Base-by-base conservation (phyloP, 2,113 vertebrate genomes). In the Balaeniceps rex region DNA sequence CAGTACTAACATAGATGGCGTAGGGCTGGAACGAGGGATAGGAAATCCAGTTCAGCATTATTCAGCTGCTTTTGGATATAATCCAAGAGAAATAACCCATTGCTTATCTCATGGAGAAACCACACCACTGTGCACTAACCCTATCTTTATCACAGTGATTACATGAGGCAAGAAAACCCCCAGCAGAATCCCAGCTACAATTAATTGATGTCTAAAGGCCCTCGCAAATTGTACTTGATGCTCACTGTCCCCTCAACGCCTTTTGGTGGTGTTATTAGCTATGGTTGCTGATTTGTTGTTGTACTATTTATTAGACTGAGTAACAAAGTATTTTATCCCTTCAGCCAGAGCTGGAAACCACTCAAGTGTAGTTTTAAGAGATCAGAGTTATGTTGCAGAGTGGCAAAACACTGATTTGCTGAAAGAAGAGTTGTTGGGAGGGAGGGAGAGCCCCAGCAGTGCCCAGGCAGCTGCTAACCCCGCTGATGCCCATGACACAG, bases 401-500 rank as follows among this genome's bases (percentile, higher is more conserved):
- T 10, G 15, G 12, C 38, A n/a, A 80, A 84, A 61, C 44, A 71
- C 4, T 0, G 0, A 26, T 15, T 14, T 68, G 14, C 68, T 64
- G 38, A 19, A 70, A 58, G 72, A 57, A 24, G 28, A 47, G 22
- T 3, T 63, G 21, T 14, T 63, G 57, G 58, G 58, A 92, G 29
- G 49, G 19, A 71, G 34, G 22, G 23, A 31, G 19, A 24, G 34
- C 25, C 25, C 14, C 12, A 34, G 16, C 25, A 72, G 54, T 21
- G 31, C 34, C 54, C 4, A 4, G 19, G 25, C 55, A 88, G 26
- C 36, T 3, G 0, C 29, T 63, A 42, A 44, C 21, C 42, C 23
- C 4, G 2, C 63, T 38, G 52, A 49, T 74, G 26, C 29, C 33
- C 21, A 26, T 0, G 0, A 47, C 36, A 19, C 12, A 8, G 51